Base-by-base conservation (phyloP, 2,888 invertebrate species). In the Nipponacmea schrenckii region DNA sequence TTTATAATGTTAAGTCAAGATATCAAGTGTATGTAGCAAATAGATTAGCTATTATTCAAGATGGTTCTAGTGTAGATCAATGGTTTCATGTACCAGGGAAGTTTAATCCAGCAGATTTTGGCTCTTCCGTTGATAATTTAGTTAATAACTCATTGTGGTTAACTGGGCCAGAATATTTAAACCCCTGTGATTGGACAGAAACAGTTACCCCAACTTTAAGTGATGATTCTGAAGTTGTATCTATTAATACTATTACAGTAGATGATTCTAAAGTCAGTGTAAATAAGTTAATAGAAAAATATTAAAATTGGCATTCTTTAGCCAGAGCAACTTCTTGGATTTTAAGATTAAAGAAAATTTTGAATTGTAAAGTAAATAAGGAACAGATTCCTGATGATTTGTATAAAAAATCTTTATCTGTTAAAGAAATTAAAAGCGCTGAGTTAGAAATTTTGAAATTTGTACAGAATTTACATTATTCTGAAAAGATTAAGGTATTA, bases 21-120 rank as follows among this genome's bases (percentile, higher is more conserved):
- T 69, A 64, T 45, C 27, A 24, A 39, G 64, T 64, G 15, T 69
- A 45, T 24, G 64, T 69, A 2, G 64, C 69, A 63, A 63, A 69
- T 27, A 24, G 69, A 20, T 20, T 69, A 5, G 10, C 15, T 14
- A 27, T 63, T 0, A 64, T 69, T 62, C 39, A 27, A 2, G 64
- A 69, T 45, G 50, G 62, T 3, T 64, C 69, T 1, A 64, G 64
- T 26, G n/a, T 45, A 14, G 26, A 26, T 5, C 62, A 69, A 15
- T 39, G 39, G 62, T 17, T 15, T 2, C 44, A 63, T 44, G 69
- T 69, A 3, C 46, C 12, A 24, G 45, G 39, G n/a, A 39, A 7
- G 45, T 5, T 17, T 12, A 62, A 63, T 44, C 69, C 63, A 2
- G 63, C 69, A 15, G 69, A 44, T 56, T 20, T 14, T 31, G 69